Evolutionary conservation across 1,140 invertebrate species (phyloP).

Genomic region (Mylabris phalerata): DNA sequence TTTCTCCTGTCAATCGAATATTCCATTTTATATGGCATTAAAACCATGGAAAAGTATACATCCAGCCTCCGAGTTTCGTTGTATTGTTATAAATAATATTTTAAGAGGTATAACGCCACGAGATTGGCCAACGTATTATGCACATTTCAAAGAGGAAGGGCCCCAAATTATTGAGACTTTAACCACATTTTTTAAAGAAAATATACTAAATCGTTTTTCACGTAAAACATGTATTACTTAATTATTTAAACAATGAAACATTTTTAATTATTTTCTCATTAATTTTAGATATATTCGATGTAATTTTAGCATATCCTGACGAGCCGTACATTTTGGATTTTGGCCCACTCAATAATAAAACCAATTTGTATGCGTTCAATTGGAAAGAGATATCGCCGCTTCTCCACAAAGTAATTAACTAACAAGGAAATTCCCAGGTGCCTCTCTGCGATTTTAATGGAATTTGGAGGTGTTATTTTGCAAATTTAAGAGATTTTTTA

Average conservation of each 20-base stretch:
- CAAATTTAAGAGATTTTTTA: too few species aligned
- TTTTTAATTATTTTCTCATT: background rate
- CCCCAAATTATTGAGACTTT: constrained; percentile 32
- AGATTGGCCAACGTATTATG: constrained; percentile 39
- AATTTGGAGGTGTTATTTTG: too few species aligned
- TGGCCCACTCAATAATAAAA: constrained; percentile 33
- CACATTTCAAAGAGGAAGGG: constrained; percentile 36
- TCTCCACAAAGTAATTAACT: constrained; percentile 27
- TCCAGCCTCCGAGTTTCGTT: constrained; percentile 38
- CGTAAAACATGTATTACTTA: constrained; percentile 27
- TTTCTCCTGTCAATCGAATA: constrained; percentile 28
- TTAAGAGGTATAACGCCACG: constrained; percentile 36
- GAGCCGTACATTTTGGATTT: constrained; percentile 34
- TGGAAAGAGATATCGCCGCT: constrained; percentile 36
- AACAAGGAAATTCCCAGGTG: too few species aligned
- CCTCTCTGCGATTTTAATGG: too few species aligned
- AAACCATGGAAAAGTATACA: constrained; percentile 36
- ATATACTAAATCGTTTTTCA: constrained; percentile 29
- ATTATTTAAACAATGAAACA: too few species aligned
- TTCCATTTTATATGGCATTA: constrained; percentile 33
- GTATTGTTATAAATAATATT: constrained; percentile 38
- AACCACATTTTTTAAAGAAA: constrained; percentile 30
- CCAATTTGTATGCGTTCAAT: constrained; percentile 36
- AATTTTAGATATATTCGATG: constrained; percentile 35
- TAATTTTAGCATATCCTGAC: constrained; percentile 32